These are phyloP conservation scores for Drosophila meridionalis DNA, from an alignment of 2,888 invertebrate genomes.

Conservation along the genomic window DNA sequence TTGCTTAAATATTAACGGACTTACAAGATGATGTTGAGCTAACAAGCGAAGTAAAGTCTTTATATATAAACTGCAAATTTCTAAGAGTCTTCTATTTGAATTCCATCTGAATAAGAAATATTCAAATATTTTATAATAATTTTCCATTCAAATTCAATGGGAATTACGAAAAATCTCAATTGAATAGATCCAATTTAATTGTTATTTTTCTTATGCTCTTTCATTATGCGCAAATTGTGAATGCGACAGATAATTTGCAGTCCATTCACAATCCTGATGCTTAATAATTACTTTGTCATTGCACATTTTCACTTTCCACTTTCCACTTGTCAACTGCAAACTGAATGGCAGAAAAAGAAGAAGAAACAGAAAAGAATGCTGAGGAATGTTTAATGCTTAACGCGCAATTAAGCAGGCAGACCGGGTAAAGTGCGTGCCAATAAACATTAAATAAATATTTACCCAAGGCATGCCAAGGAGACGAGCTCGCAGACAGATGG, in stretches of 20 bases:
- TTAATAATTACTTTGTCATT: conserved; percentile 45
- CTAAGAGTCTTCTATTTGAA: neutral
- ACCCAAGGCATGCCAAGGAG: conserved; percentile 38
- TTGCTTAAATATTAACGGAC: conserved; percentile 25
- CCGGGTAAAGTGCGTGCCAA: conserved; percentile 69
- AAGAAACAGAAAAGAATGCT: conserved; percentile 18
- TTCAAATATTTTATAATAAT: neutral
- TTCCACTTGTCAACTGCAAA: conserved; percentile 29
- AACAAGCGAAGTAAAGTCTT: too few species aligned
- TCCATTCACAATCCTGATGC: conserved; percentile 18
- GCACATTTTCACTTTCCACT: conserved; percentile 38
- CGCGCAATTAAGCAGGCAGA: conserved; percentile 73
- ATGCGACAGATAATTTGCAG: conserved; percentile 19
- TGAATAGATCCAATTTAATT: neutral
- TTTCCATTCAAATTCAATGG: neutral
- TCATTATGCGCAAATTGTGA: neutral
- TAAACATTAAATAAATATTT: conserved; percentile 81
- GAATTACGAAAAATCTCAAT: neutral
- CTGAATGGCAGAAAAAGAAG: conserved; percentile 20
- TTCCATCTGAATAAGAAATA: neutral
- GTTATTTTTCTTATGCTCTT: conserved; percentile 7
- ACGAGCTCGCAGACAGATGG: conserved; percentile 17
- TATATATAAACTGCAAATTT: too few species aligned
- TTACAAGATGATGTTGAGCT: neutral
- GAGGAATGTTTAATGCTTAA: conserved; percentile 65